Evolutionary conservation across 2,113 vertebrate species (phyloP).

Genomic region (Ceuthmochares aereus): DNA sequence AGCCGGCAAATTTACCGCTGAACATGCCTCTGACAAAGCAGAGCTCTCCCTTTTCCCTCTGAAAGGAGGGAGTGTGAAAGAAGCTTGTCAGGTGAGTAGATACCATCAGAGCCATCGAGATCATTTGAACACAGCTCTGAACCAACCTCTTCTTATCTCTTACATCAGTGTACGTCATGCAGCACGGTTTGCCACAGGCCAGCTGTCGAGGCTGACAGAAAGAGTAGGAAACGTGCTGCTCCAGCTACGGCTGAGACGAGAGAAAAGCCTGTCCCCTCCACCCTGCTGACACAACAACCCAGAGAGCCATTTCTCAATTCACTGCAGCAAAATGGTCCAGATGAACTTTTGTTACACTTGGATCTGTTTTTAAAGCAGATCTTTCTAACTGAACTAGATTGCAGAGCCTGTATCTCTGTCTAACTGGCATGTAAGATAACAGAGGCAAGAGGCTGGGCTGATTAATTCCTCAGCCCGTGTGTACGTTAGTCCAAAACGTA

Average conservation of each 20-base stretch:
- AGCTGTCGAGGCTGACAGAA: neutral
- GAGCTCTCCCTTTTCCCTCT: neutral
- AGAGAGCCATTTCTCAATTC: neutral
- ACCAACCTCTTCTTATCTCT: neutral
- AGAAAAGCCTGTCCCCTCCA: accelerated
- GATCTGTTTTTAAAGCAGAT: neutral
- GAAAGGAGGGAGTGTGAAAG: neutral
- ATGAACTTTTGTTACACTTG: neutral
- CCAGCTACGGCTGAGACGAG: neutral
- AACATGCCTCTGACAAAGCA: neutral
- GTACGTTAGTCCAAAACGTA: neutral
- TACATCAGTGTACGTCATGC: neutral
- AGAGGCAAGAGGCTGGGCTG: neutral
- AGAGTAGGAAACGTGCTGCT: neutral
- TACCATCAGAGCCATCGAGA: neutral
- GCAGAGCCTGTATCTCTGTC: neutral
- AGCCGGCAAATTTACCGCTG: neutral
- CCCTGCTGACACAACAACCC: accelerated
- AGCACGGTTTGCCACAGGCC: neutral
- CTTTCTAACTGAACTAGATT: neutral
- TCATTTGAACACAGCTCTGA: neutral
- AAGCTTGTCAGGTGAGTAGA: neutral
- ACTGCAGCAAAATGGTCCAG: neutral
- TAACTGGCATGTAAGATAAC: neutral
- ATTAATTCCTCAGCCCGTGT: neutral